phyloP scores from a whole-genome alignment of 2,888 invertebrate genomes.

The Incurvaria masculella region DNA sequence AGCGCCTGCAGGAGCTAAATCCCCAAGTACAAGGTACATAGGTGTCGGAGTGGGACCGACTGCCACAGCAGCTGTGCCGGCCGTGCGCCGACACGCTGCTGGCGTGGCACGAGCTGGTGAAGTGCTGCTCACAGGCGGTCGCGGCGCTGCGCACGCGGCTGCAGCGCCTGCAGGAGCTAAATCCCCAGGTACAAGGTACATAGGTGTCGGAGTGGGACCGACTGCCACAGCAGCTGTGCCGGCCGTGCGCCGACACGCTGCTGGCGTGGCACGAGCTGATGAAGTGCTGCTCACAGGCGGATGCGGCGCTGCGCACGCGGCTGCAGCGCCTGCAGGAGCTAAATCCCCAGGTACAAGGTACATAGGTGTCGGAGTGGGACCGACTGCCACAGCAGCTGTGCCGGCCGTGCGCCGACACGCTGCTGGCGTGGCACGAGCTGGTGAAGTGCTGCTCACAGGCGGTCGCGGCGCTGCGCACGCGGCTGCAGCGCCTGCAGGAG shows the following conservation, averaged over 20 bases:
- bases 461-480: constrained; percentile 35
- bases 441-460: constrained; percentile 53
- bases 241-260: constrained; percentile 61
- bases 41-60: constrained; percentile 48
- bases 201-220: constrained; percentile 52
- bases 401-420: constrained; percentile 60
- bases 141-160: constrained; percentile 26
- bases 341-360: no score
- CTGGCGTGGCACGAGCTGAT: constrained; percentile 63
- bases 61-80: constrained; percentile 62
- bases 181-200: no score
- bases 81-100: constrained; percentile 62
- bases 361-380: constrained; percentile 54
- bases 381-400: constrained; percentile 59
- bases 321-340: constrained; percentile 3
- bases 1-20: neutral
- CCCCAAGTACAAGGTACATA: no score
- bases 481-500: constrained; percentile 6
- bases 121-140: constrained; percentile 56
- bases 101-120: constrained; percentile 62
- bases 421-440: constrained; percentile 64
- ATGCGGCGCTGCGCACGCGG: constrained; percentile 31
- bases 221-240: constrained; percentile 61
- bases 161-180: neutral
- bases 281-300: constrained; percentile 53